Conservation (phyloP, 2,113 vertebrate species). For the Anarrhichthys ocellatus region DNA sequence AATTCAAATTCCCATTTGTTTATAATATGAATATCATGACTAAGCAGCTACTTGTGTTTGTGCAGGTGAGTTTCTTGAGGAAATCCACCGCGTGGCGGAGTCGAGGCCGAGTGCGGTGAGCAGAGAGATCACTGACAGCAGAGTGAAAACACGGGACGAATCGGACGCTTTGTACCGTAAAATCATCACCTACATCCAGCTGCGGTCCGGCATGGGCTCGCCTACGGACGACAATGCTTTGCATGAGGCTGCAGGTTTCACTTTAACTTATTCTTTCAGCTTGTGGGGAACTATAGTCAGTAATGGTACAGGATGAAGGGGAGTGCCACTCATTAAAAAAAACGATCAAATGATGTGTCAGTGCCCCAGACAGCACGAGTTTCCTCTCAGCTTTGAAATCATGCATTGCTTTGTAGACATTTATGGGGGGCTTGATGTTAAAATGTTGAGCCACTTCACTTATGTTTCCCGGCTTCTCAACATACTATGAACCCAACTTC, state of each 20-base stretch:
- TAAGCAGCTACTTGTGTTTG: background rate
- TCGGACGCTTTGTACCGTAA: constrained; percentile 84
- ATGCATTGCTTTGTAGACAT: background rate
- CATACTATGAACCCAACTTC: background rate
- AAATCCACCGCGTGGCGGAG: constrained; percentile 83
- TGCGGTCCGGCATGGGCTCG: constrained; percentile 82
- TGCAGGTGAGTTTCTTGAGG: constrained; percentile 87
- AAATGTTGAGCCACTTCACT: background rate
- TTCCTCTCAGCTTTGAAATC: background rate
- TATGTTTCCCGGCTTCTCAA: background rate
- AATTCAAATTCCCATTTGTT: background rate
- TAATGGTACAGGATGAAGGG: background rate
- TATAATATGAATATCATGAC: background rate
- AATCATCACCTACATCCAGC: constrained; percentile 86
- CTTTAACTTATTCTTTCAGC: background rate
- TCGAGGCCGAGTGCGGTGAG: constrained; percentile 81
- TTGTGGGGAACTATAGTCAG: background rate
- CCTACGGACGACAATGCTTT: constrained; percentile 50
- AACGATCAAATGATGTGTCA: background rate
- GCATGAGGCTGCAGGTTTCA: constrained; percentile 73
- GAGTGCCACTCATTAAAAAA: background rate
- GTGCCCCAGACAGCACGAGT: background rate
- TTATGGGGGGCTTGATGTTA: background rate
- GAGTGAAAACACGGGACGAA: constrained; percentile 79
- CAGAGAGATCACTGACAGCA: constrained; percentile 87